These are phyloP conservation scores for Helicolenus hilgendorfi DNA, from an alignment of 2,797 vertebrate genomes.

Conservation along the genomic window DNA sequence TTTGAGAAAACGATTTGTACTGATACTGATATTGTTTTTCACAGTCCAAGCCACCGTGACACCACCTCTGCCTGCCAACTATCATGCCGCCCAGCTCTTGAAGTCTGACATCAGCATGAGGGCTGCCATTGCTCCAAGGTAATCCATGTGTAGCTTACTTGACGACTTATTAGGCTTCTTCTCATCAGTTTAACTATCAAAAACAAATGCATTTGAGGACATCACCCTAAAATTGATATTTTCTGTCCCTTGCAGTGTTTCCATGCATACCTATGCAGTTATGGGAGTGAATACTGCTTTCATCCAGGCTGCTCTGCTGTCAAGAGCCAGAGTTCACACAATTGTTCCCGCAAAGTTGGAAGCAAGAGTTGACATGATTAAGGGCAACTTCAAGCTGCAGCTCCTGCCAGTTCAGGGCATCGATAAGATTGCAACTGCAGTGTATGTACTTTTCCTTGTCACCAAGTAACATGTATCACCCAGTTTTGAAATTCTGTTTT, in stretches of 20 bases:
- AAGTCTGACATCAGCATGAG: constrained; percentile 87
- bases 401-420: constrained; percentile 83
- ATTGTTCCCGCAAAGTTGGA: constrained; percentile 84
- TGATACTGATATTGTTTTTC: constrained; percentile 20
- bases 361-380: constrained; percentile 82
- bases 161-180: background rate
- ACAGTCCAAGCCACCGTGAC: constrained; percentile 84
- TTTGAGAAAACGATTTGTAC: background rate
- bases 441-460: constrained; percentile 74
- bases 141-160: constrained; percentile 1
- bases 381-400: constrained; percentile 90
- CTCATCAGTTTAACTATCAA: background rate
- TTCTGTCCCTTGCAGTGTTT: constrained; percentile 81
- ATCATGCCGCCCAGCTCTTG: constrained; percentile 83
- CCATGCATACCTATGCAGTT: constrained; percentile 88
- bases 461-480: background rate
- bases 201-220: background rate
- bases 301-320: constrained; percentile 89
- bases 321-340: constrained; percentile 79
- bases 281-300: constrained; percentile 90
- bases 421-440: constrained; percentile 80
- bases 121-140: constrained; percentile 88
- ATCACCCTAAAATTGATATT: background rate
- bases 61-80: constrained; percentile 84
- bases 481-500: background rate